These are phyloP conservation scores for Crenuchus spilurus DNA, from an alignment of 2,797 vertebrate genomes.

Conservation along the genomic window DNA sequence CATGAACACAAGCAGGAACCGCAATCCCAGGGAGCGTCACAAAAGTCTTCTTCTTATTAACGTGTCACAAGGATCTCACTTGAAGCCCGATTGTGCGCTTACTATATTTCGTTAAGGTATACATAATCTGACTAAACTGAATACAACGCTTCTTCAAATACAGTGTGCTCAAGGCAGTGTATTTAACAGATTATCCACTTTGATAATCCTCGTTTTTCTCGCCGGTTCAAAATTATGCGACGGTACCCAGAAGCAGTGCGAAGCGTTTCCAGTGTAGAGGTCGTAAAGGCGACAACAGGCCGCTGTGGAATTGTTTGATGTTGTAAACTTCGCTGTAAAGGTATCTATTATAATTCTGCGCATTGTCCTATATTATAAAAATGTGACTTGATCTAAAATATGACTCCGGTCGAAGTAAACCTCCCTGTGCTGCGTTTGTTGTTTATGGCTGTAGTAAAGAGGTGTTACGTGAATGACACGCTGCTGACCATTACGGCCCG, in stretches of 20 bases:
- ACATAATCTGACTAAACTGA: too few relatives aligned
- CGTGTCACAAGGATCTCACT: too few relatives aligned
- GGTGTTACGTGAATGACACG: conserved; percentile 15
- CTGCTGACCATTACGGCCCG: conserved; percentile 30
- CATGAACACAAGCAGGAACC: conserved; percentile 46
- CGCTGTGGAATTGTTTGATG: conserved; percentile 24
- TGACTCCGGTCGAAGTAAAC: too few relatives aligned
- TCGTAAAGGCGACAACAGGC: conserved; percentile 35
- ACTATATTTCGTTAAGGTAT: too few relatives aligned
- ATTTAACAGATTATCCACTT: too few relatives aligned
- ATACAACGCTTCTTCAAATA: too few relatives aligned
- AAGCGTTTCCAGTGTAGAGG: conserved; percentile 57
- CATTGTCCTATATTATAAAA: not conserved
- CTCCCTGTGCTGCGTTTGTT: too few relatives aligned
- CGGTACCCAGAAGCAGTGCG: not conserved
- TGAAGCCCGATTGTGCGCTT: too few relatives aligned
- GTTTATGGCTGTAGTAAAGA: not conserved
- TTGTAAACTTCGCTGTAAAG: conserved; percentile 22
- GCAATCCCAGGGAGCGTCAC: conserved; percentile 20
- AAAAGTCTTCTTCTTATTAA: not conserved
- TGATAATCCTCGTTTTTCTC: conserved; percentile 14
- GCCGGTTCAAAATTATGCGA: not conserved
- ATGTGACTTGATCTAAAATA: not conserved
- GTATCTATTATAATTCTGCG: conserved; percentile 10
- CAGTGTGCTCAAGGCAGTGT: too few relatives aligned